Base-by-base conservation (phyloP, 2,113 vertebrate genomes). In the Pelusios castaneus region DNA sequence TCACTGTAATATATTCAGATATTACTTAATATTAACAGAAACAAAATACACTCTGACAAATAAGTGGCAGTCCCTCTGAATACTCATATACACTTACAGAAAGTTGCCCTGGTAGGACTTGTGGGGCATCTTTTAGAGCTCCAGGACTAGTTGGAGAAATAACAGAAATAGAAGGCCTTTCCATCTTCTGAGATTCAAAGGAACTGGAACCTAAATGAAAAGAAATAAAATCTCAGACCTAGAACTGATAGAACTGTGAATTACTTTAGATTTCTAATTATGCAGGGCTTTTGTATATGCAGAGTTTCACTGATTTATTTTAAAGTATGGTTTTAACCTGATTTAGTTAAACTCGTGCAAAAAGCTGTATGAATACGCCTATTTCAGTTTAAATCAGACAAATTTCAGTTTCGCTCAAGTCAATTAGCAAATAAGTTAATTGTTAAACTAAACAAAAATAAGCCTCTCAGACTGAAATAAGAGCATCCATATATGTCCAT, bases 181-280 rank as follows among this genome's bases (percentile, higher is more conserved):
- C 99, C 99, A 99, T 99, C 98, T 99, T 99, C 97, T 99, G 99
- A 85, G 99, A 99, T 98, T 99, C 99, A 97, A 99, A 99, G 90
- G 99, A 99, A 98, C 99, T 99, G 67, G 99, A 99, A 97, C 99
- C 99, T 97, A 98, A 97, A 97, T 94, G 45, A 49, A 95, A 54
- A 2, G 10, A 92, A 94, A 87, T 22, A 88, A 16, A 95, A 87
- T 2, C 67, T 83, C 41, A 10, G 29, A 84, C 60, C 1, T n/a
- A 83, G 92, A 88, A 47, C 41, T 70, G 63, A 70, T 47, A 6
- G 73, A 21, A 88, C 76, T 75, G 51, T 8, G 1, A 92, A 76
- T 8, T 83, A 4, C 3, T 85, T 83, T 81, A 85, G 38, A 29
- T 27, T 80, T 79, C 91, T 5, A 80, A 41, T n/a, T 49, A 10